Percentiles rank a stretch among this genome's conserved stretches.
These are phyloP conservation scores for Pampusana beccarii DNA, from an alignment of 2,113 vertebrate genomes.

Conservation along the genomic window DNA sequence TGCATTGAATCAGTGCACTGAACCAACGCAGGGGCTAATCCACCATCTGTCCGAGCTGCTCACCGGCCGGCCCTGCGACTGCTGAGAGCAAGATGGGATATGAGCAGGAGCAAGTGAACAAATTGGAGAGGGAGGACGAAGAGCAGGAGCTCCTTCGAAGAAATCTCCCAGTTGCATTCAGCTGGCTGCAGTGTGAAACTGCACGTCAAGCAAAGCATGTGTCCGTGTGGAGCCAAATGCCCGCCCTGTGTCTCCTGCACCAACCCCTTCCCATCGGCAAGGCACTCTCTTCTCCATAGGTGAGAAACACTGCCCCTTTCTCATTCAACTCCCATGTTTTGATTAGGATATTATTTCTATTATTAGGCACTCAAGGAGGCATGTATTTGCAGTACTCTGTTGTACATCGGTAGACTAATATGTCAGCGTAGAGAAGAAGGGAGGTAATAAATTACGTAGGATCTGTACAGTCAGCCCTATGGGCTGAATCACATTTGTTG, in stretches of 20 bases:
- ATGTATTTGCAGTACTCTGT: neutral
- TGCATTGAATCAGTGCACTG: neutral
- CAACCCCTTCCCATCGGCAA: neutral
- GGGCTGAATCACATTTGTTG: neutral
- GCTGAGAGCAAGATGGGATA: neutral
- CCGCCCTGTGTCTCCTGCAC: neutral
- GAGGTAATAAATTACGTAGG: neutral
- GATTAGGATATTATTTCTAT: neutral
- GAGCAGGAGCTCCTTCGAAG: neutral
- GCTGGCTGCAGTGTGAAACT: neutral
- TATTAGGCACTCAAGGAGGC: neutral
- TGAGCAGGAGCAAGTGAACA: neutral
- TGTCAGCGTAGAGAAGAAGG: neutral
- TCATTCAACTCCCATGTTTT: neutral
- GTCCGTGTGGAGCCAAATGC: neutral
- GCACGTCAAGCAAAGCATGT: rapidly evolving
- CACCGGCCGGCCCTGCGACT: neutral
- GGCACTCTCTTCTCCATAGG: neutral
- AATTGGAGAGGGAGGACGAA: neutral
- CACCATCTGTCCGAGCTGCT: neutral
- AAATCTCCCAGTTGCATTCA: neutral
- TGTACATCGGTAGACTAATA: neutral
- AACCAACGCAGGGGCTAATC: neutral
- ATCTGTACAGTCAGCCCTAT: neutral
- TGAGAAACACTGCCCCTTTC: neutral